Conservation (phyloP, 2,113 vertebrate species). For the Cottus gobio region DNA sequence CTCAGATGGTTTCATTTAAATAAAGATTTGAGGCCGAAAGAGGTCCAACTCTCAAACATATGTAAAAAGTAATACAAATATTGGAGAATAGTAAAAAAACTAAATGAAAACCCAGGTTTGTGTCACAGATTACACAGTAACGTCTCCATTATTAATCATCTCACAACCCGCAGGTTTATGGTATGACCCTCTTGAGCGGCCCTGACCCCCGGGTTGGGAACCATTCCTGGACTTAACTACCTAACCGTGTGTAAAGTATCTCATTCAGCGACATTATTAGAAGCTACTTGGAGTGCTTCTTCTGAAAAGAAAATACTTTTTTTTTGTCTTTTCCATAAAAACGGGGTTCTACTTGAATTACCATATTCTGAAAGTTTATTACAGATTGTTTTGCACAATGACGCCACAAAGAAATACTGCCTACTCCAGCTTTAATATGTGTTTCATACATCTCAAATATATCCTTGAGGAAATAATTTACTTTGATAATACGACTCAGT, state of each 20-base stretch:
- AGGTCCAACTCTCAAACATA: neutral
- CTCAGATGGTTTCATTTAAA: neutral
- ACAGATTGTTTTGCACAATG: neutral
- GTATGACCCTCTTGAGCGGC: neutral
- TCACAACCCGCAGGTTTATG: neutral
- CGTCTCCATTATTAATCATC: neutral
- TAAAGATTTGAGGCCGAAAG: neutral
- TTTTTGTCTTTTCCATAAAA: no score
- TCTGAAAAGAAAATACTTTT: neutral
- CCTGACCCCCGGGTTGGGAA: neutral
- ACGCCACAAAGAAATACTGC: neutral
- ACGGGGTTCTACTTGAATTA: neutral
- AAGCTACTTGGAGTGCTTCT: neutral
- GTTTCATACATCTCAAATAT: neutral
- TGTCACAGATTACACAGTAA: neutral
- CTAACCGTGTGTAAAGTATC: neutral
- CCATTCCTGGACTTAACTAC: neutral
- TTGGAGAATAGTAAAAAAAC: neutral
- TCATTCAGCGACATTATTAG: neutral
- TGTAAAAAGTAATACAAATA: neutral
- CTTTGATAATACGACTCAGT: neutral
- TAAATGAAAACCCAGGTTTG: neutral
- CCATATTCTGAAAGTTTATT: neutral
- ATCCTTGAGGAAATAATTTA: constrained; percentile 10
- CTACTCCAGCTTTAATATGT: neutral